These are phyloP conservation scores for Lasioglossum baleicum DNA, from an alignment of 1,140 invertebrate genomes.

Conservation along the genomic window DNA sequence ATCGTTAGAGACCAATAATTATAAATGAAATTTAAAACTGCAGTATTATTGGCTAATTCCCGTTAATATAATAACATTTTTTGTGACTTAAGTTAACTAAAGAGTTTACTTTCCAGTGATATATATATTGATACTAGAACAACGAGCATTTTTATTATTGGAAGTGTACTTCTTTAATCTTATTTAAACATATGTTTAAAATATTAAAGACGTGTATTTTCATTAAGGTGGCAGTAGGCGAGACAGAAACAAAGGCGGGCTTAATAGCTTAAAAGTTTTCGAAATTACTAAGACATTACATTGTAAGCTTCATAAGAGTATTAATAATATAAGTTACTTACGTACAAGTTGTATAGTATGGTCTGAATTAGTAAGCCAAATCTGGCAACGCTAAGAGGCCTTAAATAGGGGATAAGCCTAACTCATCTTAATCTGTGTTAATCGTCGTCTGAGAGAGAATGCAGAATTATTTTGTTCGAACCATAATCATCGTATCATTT, in stretches of 20 bases:
- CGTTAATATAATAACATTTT: neutral
- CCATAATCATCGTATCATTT: neutral
- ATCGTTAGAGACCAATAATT: too few relatives aligned
- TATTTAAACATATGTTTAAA: too few relatives aligned
- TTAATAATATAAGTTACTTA: neutral
- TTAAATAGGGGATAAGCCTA: neutral
- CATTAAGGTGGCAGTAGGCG: too few relatives aligned
- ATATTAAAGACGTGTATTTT: too few relatives aligned
- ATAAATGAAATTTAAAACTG: neutral
- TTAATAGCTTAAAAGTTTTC: neutral
- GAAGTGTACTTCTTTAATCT: too few relatives aligned
- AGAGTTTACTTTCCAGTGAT: too few relatives aligned
- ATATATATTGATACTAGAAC: too few relatives aligned
- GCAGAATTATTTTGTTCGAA: neutral
- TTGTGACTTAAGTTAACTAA: neutral
- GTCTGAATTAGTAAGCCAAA: neutral
- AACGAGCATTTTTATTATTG: too few relatives aligned
- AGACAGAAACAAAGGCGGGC: neutral
- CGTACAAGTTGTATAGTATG: neutral
- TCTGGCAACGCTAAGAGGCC: neutral
- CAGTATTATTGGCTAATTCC: neutral
- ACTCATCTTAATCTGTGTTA: neutral
- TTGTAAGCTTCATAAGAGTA: neutral
- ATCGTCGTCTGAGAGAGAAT: neutral
- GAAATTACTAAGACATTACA: neutral